phyloP scores from a whole-genome alignment of 1,140 invertebrate genomes.

The Mycetomoellerius zeteki region DNA sequence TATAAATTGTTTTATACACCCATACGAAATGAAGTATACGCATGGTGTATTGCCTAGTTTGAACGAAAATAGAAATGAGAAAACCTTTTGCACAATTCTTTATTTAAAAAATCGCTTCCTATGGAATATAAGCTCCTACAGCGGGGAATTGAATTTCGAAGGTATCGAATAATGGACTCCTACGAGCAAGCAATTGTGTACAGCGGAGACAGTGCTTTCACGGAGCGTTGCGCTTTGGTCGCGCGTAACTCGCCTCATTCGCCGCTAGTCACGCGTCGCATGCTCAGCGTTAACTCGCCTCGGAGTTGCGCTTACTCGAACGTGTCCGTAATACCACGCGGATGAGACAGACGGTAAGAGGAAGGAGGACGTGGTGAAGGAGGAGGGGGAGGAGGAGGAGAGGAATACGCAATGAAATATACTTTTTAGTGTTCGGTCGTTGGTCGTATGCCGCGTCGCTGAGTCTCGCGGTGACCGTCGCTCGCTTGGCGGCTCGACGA shows the following conservation, averaged over 20 bases:
- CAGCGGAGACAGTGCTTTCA: constrained; percentile 78
- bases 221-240: constrained; percentile 77
- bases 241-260: constrained; percentile 83
- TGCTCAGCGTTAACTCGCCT: constrained; percentile 64
- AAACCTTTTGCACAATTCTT: neutral
- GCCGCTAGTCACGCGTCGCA: constrained; percentile 81
- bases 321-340: constrained; percentile 58
- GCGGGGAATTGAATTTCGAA: constrained; percentile 39
- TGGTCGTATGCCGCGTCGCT: neutral
- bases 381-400: too few relatives aligned
- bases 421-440: constrained; percentile 50
- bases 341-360: constrained; percentile 27
- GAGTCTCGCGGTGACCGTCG: constrained; percentile 30
- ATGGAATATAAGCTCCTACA: neutral
- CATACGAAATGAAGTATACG: neutral
- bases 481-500: constrained; percentile 34
- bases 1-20: neutral
- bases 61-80: constrained; percentile 8
- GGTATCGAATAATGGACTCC: constrained; percentile 55
- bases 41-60: neutral
- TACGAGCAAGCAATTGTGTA: constrained; percentile 47
- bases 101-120: neutral
- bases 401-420: constrained; percentile 53
- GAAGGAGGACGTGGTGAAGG: too few relatives aligned
- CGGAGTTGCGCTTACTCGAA: constrained; percentile 45